These are phyloP conservation scores for Hippoglossus hippoglossus DNA, from an alignment of 2,797 vertebrate species.

Conservation along the genomic window DNA sequence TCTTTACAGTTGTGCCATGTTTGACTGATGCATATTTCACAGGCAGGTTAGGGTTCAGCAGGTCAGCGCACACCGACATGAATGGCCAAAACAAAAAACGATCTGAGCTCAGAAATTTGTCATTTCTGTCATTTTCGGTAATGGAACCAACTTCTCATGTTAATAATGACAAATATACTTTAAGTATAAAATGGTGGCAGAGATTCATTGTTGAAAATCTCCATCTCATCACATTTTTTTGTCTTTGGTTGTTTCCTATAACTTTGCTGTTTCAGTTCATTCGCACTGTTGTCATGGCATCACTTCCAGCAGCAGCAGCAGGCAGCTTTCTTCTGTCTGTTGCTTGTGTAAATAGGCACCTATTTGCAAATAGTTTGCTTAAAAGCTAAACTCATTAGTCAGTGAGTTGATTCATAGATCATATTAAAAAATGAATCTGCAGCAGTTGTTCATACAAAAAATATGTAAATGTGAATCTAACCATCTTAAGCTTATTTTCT, in stretches of 20 bases:
- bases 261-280: background rate
- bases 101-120: background rate
- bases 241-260: background rate
- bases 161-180: too few relatives aligned
- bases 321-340: too few relatives aligned
- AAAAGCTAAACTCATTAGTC: background rate
- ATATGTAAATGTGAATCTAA: too few relatives aligned
- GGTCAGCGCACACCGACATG: slow-evolving; percentile 40
- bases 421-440: too few relatives aligned
- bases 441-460: too few relatives aligned
- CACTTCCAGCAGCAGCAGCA: too few relatives aligned
- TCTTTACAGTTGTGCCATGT: slow-evolving; percentile 33
- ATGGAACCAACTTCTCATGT: background rate
- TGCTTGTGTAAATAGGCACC: background rate
- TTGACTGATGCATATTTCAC: slow-evolving; percentile 48
- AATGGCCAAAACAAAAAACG: background rate
- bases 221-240: too few relatives aligned
- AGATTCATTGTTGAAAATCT: too few relatives aligned
- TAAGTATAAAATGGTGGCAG: too few relatives aligned
- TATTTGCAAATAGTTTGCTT: too few relatives aligned
- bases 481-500: too few relatives aligned
- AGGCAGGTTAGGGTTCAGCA: slow-evolving; percentile 32
- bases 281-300: background rate
- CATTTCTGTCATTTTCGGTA: background rate
- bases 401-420: too few relatives aligned